Evolutionary conservation across 2,113 vertebrate genomes (phyloP).

Genomic region (Merops nubicus): DNA sequence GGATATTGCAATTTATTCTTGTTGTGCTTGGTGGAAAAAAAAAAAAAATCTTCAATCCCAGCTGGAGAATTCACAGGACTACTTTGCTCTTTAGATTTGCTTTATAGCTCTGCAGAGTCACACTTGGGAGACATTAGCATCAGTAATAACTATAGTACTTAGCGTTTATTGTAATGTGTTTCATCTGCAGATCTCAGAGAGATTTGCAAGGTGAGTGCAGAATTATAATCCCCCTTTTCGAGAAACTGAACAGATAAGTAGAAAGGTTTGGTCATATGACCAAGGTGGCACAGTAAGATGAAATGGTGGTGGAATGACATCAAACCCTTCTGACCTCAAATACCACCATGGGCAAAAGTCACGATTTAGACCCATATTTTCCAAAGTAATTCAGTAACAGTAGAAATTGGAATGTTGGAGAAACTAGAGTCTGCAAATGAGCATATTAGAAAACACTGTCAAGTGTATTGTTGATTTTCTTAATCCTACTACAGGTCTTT

Average conservation of each 20-base stretch:
- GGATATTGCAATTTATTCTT: conserved; percentile 28
- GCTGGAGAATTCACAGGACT: neutral
- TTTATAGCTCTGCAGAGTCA: conserved; percentile 5
- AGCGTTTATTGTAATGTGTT: neutral
- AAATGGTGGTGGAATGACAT: neutral
- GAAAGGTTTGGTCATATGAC: neutral
- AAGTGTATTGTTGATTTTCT: neutral
- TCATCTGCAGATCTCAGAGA: neutral
- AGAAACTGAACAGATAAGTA: neutral
- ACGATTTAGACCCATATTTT: neutral
- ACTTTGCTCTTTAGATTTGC: conserved; percentile 5
- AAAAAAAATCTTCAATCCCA: conserved; percentile 34
- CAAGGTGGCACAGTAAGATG: neutral
- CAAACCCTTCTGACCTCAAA: neutral
- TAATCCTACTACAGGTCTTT: neutral
- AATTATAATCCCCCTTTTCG: neutral
- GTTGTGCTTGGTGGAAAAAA: conserved; percentile 7
- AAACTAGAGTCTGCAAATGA: neutral
- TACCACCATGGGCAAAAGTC: neutral
- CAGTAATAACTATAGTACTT: neutral
- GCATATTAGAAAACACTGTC: neutral
- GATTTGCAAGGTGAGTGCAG: conserved; percentile 11
- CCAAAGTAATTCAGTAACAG: neutral
- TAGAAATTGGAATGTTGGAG: neutral
- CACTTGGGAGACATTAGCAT: neutral